Evolutionary conservation across 2,888 invertebrate genomes (phyloP).

Genomic region (Stenurella melanura): DNA sequence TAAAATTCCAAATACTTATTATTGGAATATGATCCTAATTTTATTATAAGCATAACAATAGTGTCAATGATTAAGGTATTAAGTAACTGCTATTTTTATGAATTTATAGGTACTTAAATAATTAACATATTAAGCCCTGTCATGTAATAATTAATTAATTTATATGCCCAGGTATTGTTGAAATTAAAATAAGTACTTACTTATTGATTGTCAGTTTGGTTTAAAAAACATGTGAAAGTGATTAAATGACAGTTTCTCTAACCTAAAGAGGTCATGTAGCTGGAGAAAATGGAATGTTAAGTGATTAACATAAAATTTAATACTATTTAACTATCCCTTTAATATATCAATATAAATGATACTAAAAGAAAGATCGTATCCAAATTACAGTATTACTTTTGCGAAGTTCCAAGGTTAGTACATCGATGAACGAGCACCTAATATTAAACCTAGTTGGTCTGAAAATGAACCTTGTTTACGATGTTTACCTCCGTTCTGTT

Average conservation of each 20-base stretch:
- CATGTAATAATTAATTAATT: no score
- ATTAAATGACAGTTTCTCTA: conserved; percentile 52
- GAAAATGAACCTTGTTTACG: conserved; percentile 34
- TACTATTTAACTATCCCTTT: not conserved
- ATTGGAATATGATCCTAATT: no score
- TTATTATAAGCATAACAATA: no score
- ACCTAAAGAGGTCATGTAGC: conserved; percentile 68
- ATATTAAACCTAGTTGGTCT: conserved; percentile 22
- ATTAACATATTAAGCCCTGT: no score
- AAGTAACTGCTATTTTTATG: no score
- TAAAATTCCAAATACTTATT: no score
- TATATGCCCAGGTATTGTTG: no score
- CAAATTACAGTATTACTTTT: conserved; percentile 4
- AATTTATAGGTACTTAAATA: no score
- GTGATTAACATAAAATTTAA: conserved; percentile 59
- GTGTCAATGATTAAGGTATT: no score
- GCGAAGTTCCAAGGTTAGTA: conserved; percentile 17
- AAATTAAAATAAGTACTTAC: no score
- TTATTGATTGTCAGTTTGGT: not conserved
- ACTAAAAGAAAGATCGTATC: not conserved
- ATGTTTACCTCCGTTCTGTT: not conserved
- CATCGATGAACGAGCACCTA: conserved; percentile 38
- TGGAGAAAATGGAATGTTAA: conserved; percentile 63
- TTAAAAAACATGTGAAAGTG: conserved; percentile 63
- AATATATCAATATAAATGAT: not conserved